phyloP scores from a whole-genome alignment of 2,113 vertebrate genomes.

The Cryptotis parvus region DNA sequence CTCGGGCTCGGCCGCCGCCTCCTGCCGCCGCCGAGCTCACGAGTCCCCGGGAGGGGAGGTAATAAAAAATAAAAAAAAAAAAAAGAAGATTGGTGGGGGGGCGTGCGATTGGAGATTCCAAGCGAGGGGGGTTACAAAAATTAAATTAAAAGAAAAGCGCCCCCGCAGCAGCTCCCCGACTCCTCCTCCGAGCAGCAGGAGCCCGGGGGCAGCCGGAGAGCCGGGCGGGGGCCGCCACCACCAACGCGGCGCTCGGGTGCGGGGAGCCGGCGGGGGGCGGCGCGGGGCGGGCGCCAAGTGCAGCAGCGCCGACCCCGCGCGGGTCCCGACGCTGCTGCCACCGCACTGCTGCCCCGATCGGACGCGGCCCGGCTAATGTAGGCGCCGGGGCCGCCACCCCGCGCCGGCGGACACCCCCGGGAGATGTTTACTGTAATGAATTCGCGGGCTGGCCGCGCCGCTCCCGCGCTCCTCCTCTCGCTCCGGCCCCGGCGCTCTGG shows the following conservation, averaged over 20 bases:
- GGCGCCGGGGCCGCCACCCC: constrained; percentile 78
- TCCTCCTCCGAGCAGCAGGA: too few relatives aligned
- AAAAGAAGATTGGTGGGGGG: too few relatives aligned
- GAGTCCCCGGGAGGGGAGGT: neutral
- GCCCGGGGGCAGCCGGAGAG: constrained; percentile 24
- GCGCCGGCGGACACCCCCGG: constrained; percentile 86
- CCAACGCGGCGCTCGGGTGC: neutral
- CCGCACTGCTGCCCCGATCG: constrained; percentile 87
- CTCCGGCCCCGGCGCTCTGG: constrained; percentile 52
- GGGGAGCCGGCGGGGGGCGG: constrained; percentile 40
- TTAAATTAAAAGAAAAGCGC: too few relatives aligned
- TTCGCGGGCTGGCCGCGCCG: constrained; percentile 86
- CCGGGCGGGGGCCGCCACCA: neutral
- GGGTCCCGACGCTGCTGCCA: constrained; percentile 78
- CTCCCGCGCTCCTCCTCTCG: constrained; percentile 69
- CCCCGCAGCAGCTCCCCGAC: neutral
- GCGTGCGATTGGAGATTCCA: too few relatives aligned
- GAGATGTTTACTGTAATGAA: constrained; percentile 93
- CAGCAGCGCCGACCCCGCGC: constrained; percentile 80
- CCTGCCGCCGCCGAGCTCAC: constrained; percentile 27
- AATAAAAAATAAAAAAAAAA: too few relatives aligned
- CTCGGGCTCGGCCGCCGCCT: constrained; percentile 60
- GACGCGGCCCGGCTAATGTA: constrained; percentile 85
- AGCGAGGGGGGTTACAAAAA: too few relatives aligned
- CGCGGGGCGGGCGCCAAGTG: constrained; percentile 68